A percentile compares a stretch with the other conserved stretches of the same genome.
Evolutionary conservation across 2,113 vertebrate genomes (phyloP).

Genomic region (Asarcornis scutulata): DNA sequence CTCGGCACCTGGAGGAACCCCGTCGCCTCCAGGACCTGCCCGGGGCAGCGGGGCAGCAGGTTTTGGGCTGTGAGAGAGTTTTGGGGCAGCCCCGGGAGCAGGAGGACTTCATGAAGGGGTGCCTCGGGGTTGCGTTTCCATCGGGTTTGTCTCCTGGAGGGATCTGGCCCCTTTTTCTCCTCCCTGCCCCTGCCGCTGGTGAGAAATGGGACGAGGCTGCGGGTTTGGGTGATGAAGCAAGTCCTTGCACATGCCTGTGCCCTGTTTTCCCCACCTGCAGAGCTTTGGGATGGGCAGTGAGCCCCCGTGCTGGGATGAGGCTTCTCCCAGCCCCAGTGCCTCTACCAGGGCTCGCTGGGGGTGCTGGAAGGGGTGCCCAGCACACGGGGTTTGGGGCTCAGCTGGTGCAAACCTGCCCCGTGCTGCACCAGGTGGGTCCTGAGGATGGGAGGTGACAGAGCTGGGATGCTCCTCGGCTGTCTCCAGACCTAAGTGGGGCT

Average conservation of each 20-base stretch:
- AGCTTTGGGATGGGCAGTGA: neutral
- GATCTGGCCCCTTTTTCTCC: neutral
- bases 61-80: neutral
- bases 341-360: neutral
- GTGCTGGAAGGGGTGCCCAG: neutral
- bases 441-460: neutral
- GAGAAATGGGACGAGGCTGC: neutral
- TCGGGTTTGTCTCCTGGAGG: neutral
- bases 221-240: neutral
- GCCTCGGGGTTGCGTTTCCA: neutral
- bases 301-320: accelerated
- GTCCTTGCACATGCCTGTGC: neutral
- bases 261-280: neutral
- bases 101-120: neutral
- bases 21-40: neutral
- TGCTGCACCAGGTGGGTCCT: neutral
- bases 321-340: accelerated
- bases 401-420: neutral
- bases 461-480: neutral
- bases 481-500: neutral
- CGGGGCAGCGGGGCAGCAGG: neutral
- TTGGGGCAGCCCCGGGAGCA: accelerated
- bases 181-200: neutral
- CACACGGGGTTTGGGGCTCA: neutral
- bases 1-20: neutral